A percentile compares a stretch with the other conserved stretches of the same genome.
phyloP scores from a whole-genome alignment of 2,797 vertebrate species.

The Crenuchus spilurus region DNA sequence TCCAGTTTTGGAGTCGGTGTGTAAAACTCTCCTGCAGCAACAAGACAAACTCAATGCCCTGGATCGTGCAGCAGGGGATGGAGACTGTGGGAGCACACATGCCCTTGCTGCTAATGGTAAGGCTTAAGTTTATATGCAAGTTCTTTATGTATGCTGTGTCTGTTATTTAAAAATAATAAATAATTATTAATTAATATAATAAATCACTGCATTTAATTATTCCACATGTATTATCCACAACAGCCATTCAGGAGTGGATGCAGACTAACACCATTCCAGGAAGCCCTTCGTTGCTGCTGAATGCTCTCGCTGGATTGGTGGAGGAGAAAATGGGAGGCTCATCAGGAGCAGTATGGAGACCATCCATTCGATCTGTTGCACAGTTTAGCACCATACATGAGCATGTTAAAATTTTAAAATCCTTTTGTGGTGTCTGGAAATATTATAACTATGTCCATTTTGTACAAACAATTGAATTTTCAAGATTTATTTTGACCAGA shows the following conservation, averaged over 20 bases:
- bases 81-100: slow-evolving; percentile 93
- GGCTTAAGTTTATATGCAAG: slow-evolving; percentile 4
- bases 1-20: slow-evolving; percentile 76
- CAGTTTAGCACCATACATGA: no score
- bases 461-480: no score
- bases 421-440: no score
- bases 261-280: slow-evolving; percentile 66
- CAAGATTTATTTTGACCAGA: no score
- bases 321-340: slow-evolving; percentile 95
- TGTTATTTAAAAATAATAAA: no score
- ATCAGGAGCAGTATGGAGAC: slow-evolving; percentile 84
- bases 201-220: background rate
- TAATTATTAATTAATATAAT: no score
- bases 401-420: no score
- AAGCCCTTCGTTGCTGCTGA: slow-evolving; percentile 79
- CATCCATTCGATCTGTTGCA: slow-evolving; percentile 1
- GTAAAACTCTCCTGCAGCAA: slow-evolving; percentile 73
- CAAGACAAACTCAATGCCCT: slow-evolving; percentile 88
- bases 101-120: slow-evolving; percentile 84
- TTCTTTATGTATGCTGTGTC: background rate
- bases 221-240: background rate
- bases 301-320: slow-evolving; percentile 79
- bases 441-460: no score
- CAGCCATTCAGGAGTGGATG: slow-evolving; percentile 88
- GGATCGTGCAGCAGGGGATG: slow-evolving; percentile 88